Conservation (phyloP, 1,140 invertebrate species). For the roundworm (Caenorhabditis elegans) region DNA sequence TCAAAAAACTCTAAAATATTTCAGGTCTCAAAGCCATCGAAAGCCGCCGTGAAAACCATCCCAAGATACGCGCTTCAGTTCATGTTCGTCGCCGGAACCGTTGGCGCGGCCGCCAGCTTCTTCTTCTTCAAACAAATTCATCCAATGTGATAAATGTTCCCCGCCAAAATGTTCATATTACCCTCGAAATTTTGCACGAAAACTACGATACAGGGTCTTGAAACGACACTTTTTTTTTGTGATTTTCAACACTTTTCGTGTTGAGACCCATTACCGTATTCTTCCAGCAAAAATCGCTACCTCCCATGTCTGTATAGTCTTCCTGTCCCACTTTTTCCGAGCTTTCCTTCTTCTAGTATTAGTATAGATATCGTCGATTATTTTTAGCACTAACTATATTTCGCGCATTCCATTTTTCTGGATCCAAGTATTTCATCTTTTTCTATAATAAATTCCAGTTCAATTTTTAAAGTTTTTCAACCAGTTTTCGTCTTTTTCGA, state of each 20-base stretch:
- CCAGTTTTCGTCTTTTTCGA: background rate
- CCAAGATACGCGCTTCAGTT: slow-evolving; percentile 26
- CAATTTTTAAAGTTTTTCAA: too few relatives aligned
- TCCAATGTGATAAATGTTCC: background rate
- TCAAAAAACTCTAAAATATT: background rate
- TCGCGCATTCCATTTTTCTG: background rate
- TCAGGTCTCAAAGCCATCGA: background rate
- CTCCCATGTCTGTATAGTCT: background rate
- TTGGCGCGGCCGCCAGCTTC: slow-evolving; percentile 7
- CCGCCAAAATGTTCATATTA: too few relatives aligned
- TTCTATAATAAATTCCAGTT: too few relatives aligned
- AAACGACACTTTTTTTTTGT: too few relatives aligned
- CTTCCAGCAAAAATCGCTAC: too few relatives aligned
- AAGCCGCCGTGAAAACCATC: background rate
- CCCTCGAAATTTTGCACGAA: too few relatives aligned
- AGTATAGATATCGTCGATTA: too few relatives aligned
- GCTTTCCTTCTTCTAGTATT: background rate
- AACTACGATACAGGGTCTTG: too few relatives aligned
- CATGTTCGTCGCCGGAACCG: slow-evolving; percentile 11
- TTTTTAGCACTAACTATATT: background rate
- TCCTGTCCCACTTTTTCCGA: background rate
- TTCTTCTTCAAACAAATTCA: slow-evolving; percentile 18
- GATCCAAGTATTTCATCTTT: background rate
- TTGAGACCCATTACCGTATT: too few relatives aligned
- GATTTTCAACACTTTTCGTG: too few relatives aligned